These are phyloP conservation scores for Sarcophaga caerulescens DNA, from an alignment of 2,888 invertebrate genomes.

Conservation along the genomic window DNA sequence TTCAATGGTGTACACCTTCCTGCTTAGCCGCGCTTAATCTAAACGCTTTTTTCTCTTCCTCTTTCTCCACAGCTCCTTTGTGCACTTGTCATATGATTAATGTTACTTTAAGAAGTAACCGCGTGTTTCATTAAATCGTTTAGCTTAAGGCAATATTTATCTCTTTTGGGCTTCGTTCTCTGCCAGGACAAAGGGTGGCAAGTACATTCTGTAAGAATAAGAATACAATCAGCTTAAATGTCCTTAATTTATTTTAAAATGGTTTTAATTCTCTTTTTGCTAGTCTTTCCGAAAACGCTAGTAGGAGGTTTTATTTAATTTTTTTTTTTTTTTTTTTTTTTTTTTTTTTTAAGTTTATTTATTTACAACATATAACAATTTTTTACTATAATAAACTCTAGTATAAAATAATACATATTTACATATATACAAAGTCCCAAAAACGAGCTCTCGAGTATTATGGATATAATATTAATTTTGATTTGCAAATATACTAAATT, in stretches of 20 bases:
- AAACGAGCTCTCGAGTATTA: no score
- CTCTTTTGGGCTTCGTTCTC: constrained; percentile 14
- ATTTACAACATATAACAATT: no score
- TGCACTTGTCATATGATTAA: constrained; percentile 75
- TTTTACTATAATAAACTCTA: no score
- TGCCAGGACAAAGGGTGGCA: constrained; percentile 6
- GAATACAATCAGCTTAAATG: constrained; percentile 50
- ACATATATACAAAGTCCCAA: no score
- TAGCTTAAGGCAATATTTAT: constrained; percentile 58
- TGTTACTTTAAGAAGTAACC: constrained; percentile 64
- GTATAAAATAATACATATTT: no score
- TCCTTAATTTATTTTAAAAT: constrained; percentile 55
- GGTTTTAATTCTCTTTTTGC: constrained; percentile 27
- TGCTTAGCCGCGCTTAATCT: neutral
- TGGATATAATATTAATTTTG: no score
- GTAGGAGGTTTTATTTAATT: neutral
- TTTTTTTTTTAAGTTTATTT: neutral
- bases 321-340: constrained; percentile 4
- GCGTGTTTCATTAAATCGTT: constrained; percentile 60
- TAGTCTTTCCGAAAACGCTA: neutral
- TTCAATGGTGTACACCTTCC: neutral
- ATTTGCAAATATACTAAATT: no score
- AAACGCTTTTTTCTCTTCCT: constrained; percentile 11
- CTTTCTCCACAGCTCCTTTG: constrained; percentile 52
- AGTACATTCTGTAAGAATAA: constrained; percentile 28